phyloP scores from a whole-genome alignment of 2,888 invertebrate genomes.

The Metellina segmentata region DNA sequence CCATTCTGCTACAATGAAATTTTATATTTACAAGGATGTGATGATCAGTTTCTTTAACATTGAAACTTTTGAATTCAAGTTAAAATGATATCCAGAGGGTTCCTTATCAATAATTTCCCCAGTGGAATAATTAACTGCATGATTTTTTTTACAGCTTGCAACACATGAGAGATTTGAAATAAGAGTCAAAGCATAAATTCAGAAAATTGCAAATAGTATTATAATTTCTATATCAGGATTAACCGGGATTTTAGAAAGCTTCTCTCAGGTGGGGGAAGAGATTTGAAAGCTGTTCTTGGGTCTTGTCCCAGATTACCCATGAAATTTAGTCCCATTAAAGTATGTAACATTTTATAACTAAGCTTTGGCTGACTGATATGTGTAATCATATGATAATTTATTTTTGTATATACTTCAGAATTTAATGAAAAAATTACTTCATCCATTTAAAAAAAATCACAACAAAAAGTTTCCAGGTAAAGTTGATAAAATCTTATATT shows the following conservation, averaged over 20 bases:
- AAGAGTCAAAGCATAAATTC: slow-evolving; percentile 11
- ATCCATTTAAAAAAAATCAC: slow-evolving; percentile 37
- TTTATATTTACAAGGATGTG: slow-evolving; percentile 69
- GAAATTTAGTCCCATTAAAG: neutral
- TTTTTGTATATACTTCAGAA: neutral
- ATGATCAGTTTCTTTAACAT: slow-evolving; percentile 53
- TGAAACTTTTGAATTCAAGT: slow-evolving; percentile 68
- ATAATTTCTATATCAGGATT: neutral
- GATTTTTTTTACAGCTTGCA: slow-evolving; percentile 30
- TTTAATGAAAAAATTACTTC: neutral
- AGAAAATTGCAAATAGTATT: neutral
- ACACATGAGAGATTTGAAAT: neutral
- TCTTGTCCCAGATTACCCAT: neutral
- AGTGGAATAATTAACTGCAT: slow-evolving; percentile 36
- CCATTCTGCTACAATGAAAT: slow-evolving; percentile 63
- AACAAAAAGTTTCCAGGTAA: slow-evolving; percentile 48
- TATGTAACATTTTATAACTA: neutral
- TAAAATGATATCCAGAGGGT: slow-evolving; percentile 40
- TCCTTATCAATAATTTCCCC: neutral
- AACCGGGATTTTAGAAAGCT: too few species aligned
- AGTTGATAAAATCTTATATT: slow-evolving; percentile 75
- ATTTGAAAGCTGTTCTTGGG: neutral
- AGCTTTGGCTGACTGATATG: slow-evolving; percentile 3
- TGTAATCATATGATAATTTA: neutral
- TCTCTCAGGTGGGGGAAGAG: neutral